phyloP scores from a whole-genome alignment of 2,113 vertebrate genomes.

The Microtus ochrogaster region DNA sequence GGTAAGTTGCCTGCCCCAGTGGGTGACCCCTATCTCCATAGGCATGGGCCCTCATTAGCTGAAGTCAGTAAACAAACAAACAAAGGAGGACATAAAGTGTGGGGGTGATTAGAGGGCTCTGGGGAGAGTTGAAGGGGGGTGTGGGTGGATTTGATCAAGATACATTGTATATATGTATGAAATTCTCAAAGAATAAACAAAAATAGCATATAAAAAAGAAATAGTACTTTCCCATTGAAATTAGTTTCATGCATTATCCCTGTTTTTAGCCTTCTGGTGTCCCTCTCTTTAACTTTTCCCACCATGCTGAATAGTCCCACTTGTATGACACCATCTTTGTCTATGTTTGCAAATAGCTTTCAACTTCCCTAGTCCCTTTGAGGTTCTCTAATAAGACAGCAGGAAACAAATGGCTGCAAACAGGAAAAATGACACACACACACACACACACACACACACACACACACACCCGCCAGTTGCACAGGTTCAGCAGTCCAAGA shows the following conservation, averaged over 20 bases:
- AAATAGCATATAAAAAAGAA: background rate
- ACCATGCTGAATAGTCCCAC: background rate
- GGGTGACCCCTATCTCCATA: background rate
- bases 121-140: background rate
- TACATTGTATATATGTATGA: background rate
- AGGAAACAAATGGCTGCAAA: background rate
- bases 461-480: background rate
- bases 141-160: background rate
- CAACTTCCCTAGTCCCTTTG: background rate
- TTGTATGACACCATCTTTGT: background rate
- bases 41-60: background rate
- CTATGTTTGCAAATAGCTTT: background rate
- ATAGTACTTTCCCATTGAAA: background rate
- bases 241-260: background rate
- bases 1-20: background rate
- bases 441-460: too few relatives aligned
- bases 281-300: background rate
- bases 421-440: background rate
- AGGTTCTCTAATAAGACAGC: background rate
- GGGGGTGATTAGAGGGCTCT: too few relatives aligned
- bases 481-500: background rate
- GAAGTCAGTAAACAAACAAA: background rate
- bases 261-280: background rate
- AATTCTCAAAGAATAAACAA: background rate
- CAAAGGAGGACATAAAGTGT: background rate